Base-by-base conservation (phyloP, 2,888 invertebrate genomes). In the Podotricha telesiphe region DNA sequence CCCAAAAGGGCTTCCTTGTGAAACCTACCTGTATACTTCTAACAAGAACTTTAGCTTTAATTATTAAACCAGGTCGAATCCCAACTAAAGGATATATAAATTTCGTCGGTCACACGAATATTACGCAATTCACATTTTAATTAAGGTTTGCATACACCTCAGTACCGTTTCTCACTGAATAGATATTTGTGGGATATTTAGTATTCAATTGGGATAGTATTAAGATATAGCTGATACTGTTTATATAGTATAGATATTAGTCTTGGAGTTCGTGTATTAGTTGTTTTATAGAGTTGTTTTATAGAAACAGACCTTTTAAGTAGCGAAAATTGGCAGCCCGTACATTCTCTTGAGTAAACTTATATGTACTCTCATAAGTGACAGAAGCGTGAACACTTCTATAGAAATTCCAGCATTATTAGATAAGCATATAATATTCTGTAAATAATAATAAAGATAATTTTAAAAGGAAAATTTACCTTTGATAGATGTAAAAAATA, bases 41-140 rank as follows among this genome's bases (percentile, higher is more conserved):
- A 20, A 20, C 19, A 40, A 42, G 22, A 59, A 62, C 15, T 63
- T 40, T 34, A 22, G 20, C 20, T 56, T 70, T 37, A 55, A 40
- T 37, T 34, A 56, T 65, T 51, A 58, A 69, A 62, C 65, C 40
- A 53, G 28, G 42, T 37, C 62, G 47, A 50, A 65, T 62, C 66
- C 50, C 45, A 19, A 53, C n/a, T 20, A 51, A 63, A 50, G 47
- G 63, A 66, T 48, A 28, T 63, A 69, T 66, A 71, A 64, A 71
- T 58, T 67, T 70, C 65, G 55, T 67, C 51, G 65, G 68, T 58
- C 62, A 51, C 65, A 37, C 51, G 37, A 65, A 72, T 69, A 71
- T 73, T 72, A 73, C 65, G 62, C 67, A 67, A 75, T 74, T 75
- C 73, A 64, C 74, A 72, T 75, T 69, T 74, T 75, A 74, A 75